Conservation (phyloP, 2,888 invertebrate genomes). For the Odontocerum albicorne region DNA sequence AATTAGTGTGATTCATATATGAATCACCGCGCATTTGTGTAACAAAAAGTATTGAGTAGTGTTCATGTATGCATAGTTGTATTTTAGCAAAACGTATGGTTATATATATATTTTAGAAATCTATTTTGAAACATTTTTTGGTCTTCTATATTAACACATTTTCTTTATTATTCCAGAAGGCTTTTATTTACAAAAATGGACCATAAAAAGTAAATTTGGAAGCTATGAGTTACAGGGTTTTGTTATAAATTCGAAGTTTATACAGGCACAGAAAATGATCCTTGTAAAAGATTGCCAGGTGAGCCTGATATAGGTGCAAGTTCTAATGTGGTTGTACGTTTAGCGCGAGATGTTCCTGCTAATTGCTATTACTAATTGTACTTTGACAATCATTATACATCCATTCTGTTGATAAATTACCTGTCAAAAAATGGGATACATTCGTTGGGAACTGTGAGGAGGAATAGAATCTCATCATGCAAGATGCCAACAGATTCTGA, state of each 20-base stretch:
- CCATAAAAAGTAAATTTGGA: too few species aligned
- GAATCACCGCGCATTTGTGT: too few species aligned
- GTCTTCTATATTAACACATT: too few species aligned
- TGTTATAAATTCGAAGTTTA: not conserved
- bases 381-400: not conserved
- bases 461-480: not conserved
- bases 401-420: not conserved
- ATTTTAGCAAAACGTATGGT: too few species aligned
- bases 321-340: not conserved
- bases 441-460: not conserved
- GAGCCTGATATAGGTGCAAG: slow-evolving; percentile 1
- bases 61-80: too few species aligned
- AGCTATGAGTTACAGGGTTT: not conserved
- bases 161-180: too few species aligned
- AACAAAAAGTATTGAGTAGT: too few species aligned
- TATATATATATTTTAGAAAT: too few species aligned
- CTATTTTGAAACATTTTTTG: too few species aligned
- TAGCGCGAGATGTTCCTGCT: not conserved
- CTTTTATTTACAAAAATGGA: too few species aligned
- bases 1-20: too few species aligned
- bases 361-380: not conserved
- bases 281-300: not conserved
- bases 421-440: not conserved
- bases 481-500: slow-evolving; percentile 1
- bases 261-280: not conserved